Base-by-base conservation (phyloP, 2,797 vertebrate species). In the Chloroceryle amazona region DNA sequence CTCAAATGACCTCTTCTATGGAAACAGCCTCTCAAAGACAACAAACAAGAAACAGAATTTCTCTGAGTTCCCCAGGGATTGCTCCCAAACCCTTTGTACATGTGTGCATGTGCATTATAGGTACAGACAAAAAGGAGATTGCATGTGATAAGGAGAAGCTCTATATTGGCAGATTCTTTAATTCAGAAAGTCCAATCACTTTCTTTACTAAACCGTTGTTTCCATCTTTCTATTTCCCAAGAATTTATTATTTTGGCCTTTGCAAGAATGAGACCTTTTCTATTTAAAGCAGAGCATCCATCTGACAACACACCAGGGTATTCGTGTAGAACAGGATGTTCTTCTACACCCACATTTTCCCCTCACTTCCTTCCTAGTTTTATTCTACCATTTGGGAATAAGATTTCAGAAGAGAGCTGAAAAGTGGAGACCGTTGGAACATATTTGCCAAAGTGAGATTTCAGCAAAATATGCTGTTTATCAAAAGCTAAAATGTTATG, bases 271-370 rank as follows among this genome's bases (percentile, higher is more conserved):
- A 90, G 93, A 94, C 87, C 86, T 96, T 41, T 95, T 94, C 95
- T 97, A 96, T 96, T 97, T 97, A 96, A 97, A 96, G 94, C 89
- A 84, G 87, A 95, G 80, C 55, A 86, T 96, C 91, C 96, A 91
- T 97, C 94, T 96, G 94, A 97, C 89, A 96, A 57, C 91, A 84
- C 96, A 95, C 87, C 91, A 95, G 94, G 82, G 95, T 94, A 96
- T 96, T 96, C 82, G 57, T 91, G 81, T 37, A 96, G 96, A 93
- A 97, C 96, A 97, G 95, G 96, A 96, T 91, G 96, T 96, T 94
- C 95, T 88, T 79, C 89, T 96, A 95, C 96, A 95, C 91, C 96
- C 96, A 96, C 95, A 86, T 96, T 95, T 96, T 90, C 82, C 84
- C 73, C 8, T 91, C 58, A 58, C 62, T 97, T 96, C 96, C 96